Percentiles rank a stretch among this genome's conserved stretches.
Evolutionary conservation across 2,113 vertebrate genomes (phyloP).

Genomic region (Lynx canadensis): DNA sequence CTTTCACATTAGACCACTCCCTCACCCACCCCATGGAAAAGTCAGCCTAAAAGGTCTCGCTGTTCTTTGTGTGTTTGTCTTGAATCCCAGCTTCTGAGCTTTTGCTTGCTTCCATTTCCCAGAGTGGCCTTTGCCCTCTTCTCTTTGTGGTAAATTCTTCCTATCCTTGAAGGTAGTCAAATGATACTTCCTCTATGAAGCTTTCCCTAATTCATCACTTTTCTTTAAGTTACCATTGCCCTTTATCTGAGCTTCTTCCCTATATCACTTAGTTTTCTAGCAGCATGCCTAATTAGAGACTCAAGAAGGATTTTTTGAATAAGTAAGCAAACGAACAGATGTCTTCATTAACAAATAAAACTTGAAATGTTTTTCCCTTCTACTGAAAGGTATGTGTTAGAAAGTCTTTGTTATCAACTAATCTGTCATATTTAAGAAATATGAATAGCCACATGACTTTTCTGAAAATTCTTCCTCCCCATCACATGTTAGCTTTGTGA

Average conservation of each 20-base stretch:
- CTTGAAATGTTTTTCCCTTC: not conserved
- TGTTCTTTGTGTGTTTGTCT: not conserved
- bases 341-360: constrained; percentile 11
- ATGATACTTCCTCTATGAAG: not conserved
- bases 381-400: not conserved
- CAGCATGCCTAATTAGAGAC: not conserved
- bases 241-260: not conserved
- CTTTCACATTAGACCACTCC: not conserved
- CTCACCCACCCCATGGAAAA: not conserved
- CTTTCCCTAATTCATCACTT: not conserved
- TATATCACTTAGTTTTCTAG: not conserved
- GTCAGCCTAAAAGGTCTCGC: not conserved
- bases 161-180: not conserved
- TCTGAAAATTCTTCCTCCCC: not conserved
- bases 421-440: not conserved
- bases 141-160: not conserved
- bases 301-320: not conserved
- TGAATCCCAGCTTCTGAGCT: not conserved
- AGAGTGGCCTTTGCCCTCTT: not conserved
- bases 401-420: not conserved
- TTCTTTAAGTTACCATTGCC: not conserved
- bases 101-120: not conserved
- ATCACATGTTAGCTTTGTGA: not conserved
- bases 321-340: not conserved
- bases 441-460: not conserved